Base-by-base conservation (phyloP, 2,888 invertebrate species). In the Monopis laevigella region DNA sequence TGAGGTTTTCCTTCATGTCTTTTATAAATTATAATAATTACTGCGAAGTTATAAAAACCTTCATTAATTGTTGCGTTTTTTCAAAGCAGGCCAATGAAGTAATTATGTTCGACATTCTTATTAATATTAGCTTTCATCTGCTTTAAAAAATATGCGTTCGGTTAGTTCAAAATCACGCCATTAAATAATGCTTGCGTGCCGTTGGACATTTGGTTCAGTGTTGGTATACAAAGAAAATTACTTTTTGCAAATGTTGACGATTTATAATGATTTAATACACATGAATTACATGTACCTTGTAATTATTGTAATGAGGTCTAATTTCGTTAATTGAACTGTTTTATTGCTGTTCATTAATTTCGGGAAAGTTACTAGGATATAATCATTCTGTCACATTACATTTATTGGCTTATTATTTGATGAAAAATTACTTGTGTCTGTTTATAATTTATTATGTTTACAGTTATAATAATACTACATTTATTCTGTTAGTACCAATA, bases 191-290 rank as follows among this genome's bases (percentile, higher is more conserved):
- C 17, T 32, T 32, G 32, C 32, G 32, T 32, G 32, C 32, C 32
- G 14, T 17, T 7, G 32, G 32, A 32, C 32, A 32, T 32, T 32
- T 14, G 17, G 32, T 32, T n/a, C 32, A 8, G 24, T 17, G 17
- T n/a, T 32, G 17, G 14, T 36, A 36, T 21, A 21, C 16, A 12
- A 36, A 36, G 21, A 21, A 36, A 36, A 36, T 36, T 19, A 36
- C 36, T 36, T 36, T 21, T 21, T 36, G 36, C 36, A 36, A 36
- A 36, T 36, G 36, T 36, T 36, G 36, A 36, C 36, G 36, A 36
- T 36, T 36, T 36, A 11, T 36, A 36, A 36, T 36, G 36, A 36
- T 36, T 36, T 36, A 36, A 36, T 36, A 36, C 21, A 36, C 12
- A 21, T 36, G 36, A 36, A 36, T 36, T 36, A 36, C 18, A 21